Evolutionary conservation across 2,113 vertebrate genomes (phyloP), one percentile per base, ranked within the genome.

Genomic region (Talpa occidentalis): DNA sequence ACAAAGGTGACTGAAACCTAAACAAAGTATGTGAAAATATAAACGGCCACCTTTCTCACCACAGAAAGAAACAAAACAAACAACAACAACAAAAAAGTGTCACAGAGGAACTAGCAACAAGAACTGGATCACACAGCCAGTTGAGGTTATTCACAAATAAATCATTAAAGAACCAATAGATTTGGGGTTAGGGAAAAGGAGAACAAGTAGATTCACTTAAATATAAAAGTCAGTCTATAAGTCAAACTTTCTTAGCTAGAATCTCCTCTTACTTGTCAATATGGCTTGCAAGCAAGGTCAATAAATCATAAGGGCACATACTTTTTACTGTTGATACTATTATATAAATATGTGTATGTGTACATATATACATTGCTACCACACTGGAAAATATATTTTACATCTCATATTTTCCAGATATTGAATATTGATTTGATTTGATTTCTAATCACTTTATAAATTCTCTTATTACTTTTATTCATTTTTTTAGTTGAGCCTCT

Each of bases 341-440:
- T 67, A 64, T 49, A 60, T 35, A 54, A n/a, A 54, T 5, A 52
- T 2, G 47, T 54, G 24, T 77, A 54, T 35, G 8, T 60, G 15
- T 28, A 47, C 14, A 35, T 35, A 40, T 40, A 69, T 92, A 54
- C 19, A 54, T 86, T 37, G 32, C 17, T 74, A 6, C 17, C 66
- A 60, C 15, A 30, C 52, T 60, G 42, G n/a, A 82, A 35, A 59
- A 82, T 47, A 74, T 49, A 12, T 44, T 73, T 81, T 82, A 85
- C 42, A 83, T 59, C 44, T 56, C 54, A 49, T 89, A 49, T 87
- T 87, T 94, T 87, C 52, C 54, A 77, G 42, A 77, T 52, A 77
- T 35, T 56, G 11, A 49, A 37, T 26, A 86, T 35, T 91, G 44
- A 73, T 24, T 90, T 91, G 44, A 73, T 24, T 90, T 90, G 66